Evolutionary conservation across 1,140 invertebrate species (phyloP), one percentile per base, ranked within the genome.

Genomic region (Gryllus bimaculatus): DNA sequence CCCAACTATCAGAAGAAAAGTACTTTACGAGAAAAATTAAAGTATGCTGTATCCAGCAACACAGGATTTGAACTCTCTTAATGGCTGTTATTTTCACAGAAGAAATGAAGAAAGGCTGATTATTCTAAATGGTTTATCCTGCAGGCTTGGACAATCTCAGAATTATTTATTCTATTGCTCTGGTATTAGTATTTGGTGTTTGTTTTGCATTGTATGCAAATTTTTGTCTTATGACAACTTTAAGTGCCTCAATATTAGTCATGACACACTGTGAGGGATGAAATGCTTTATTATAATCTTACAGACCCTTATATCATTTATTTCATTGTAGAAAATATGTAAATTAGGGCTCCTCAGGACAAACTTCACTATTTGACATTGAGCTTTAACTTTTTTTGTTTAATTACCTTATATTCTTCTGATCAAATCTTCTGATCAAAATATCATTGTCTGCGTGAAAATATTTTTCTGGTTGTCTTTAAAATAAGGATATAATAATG

Each of bases 1-100:
- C 98, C 98, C 78, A 99, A 99, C 87, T 99, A 99, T 86, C 96
- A 98, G 84, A 98, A 97, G 85, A 96, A 98, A 84, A 93, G 93
- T 81, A 98, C 96, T 3, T 87, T 99, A 12, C 88, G 96, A 47
- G 98, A 99, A 81, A 99, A 99, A 88, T 87, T 99, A 6, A 90
- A 96, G 78, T 99, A 99, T 86, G 98, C 98, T 0, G 97, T 99
- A 18, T 94, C 94, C 76, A 97, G 96, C 82, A 98, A 99, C 85
- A 98, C 98, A 18, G 98, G 98, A 13, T 99, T 99, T 88, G 98
- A 99, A 88, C 89, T 99, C 0, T 97, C 96, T 6, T 96, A 93
- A 91, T 73, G 18, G 21, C 26, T 47, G 47, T 39, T 20, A 66
- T 66, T 66, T 66, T 13, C 18, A 18, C 18, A 66, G 10, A 18